Base-by-base conservation (phyloP, 2,888 invertebrate genomes). In the Drosophila recens region DNA sequence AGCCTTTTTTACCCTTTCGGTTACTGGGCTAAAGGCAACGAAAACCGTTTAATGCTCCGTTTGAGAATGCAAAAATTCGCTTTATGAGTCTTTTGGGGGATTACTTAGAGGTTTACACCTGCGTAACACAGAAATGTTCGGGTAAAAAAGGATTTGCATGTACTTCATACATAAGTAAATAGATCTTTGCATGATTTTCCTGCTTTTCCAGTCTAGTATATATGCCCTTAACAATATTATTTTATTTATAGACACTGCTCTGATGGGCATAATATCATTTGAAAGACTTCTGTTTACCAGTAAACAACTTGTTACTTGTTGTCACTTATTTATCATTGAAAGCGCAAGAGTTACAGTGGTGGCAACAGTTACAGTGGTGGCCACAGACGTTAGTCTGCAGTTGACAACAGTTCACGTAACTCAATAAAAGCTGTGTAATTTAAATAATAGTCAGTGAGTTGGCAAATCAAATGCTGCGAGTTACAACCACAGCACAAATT, bases 401-500 rank as follows among this genome's bases (percentile, higher is more conserved):
- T 33, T 40, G 3, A 15, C 40, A 40, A 9, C 69, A 71, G 56
- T 67, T 72, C 72, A 72, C 63, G 59, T 73, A 78, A 80, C 71
- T 61, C 75, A 79, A 83, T 80, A 72, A 79, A 67, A 59, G 34
- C 70, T 66, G 49, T 17, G 17, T 54, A 67, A 82, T 74, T 74
- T 76, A 73, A 74, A 79, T 76, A 72, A 72, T 52, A 61, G 64
- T 42, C 56, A 46, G 43, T 15, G 17, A 33, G 57, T 15, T 33
- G 46, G 17, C 43, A 64, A 56, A 59, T 42, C 27, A 67, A 72
- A 68, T 46, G 45, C 33, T 20, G 33, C 42, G 56, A 13, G 46
- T 58, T 23, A 30, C 10, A 46, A 48, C 42, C 53, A 10, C 51
- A 61, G 38, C 23, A 46, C 30, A 43, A 40, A 30, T 51, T 73